Evolutionary conservation across 2,888 invertebrate genomes (phyloP), one percentile per base, ranked within the genome.

Genomic region (Suillia variegata): DNA sequence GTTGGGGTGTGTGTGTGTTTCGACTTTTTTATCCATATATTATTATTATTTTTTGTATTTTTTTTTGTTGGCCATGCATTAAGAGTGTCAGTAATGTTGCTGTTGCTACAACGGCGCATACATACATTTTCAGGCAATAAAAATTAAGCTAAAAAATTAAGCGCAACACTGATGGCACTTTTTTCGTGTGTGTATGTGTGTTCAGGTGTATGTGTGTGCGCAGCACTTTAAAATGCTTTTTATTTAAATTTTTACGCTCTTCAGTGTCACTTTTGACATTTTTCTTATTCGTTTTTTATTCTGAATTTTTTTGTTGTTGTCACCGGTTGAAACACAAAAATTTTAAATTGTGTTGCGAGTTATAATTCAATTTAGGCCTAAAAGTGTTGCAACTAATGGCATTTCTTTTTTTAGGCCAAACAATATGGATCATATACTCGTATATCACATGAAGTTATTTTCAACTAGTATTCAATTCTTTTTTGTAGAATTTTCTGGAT

Each of bases 41-140:
- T 48, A 18, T 48, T 22, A 48, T 48, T 18, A 18, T 21, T 48
- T 13, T 48, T 21, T 42, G n/a, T 42, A 13, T 17, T 21, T 48
- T 13, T 48, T 21, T 42, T 5, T 42, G 18, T 17, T n/a, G n/a
- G 5, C 13, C 42, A n/a, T 45, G 52, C 42, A 52, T 22, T 49
- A 22, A 20, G 17, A 45, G 52, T 31, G 54, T 20, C 24, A 49
- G 17, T 21, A 31, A n/a, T n/a, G 45, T 13, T 20, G 45, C 10
- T n/a, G n/a, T 13, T 38, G 4, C 3, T 4, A 38, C 38, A 15
- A 34, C 24, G 49, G 55, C 59, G 24, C 55, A 31, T n/a, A 55
- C 59, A 59, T 34, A 55, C 59, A 54, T 61, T 61, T 57, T 54
- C 61, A 61, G 58, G 61, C 61, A 61, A 61, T 61, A 61, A 61